phyloP scores from a whole-genome alignment of 2,888 invertebrate species.

The Phalera bucephala region DNA sequence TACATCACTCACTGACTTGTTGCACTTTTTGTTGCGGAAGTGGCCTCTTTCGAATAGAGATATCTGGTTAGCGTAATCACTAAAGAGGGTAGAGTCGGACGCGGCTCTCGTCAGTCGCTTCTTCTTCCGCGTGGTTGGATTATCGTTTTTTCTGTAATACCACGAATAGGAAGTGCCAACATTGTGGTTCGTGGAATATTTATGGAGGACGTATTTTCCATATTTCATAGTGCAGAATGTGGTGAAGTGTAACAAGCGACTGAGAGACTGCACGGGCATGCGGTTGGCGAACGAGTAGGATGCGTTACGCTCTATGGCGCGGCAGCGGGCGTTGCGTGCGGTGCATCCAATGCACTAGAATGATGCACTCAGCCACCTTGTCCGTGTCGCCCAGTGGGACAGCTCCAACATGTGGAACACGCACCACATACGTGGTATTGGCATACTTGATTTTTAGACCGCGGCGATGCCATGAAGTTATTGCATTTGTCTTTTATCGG shows the following conservation, averaged over 20 bases:
- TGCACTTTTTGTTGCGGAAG: slow-evolving; percentile 59
- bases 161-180: slow-evolving; percentile 78
- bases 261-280: slow-evolving; percentile 57
- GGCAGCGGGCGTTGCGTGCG: slow-evolving; percentile 48
- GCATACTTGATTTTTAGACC: slow-evolving; percentile 73
- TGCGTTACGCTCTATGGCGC: slow-evolving; percentile 59
- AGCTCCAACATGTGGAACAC: slow-evolving; percentile 47
- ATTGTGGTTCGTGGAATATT: slow-evolving; percentile 71
- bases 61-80: slow-evolving; percentile 78
- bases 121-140: slow-evolving; percentile 55
- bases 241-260: slow-evolving; percentile 56
- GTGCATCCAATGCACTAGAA: slow-evolving; percentile 56
- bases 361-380: slow-evolving; percentile 41
- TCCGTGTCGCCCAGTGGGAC: slow-evolving; percentile 53
- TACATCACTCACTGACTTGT: slow-evolving; percentile 68
- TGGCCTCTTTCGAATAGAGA: slow-evolving; percentile 69
- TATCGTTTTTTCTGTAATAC: slow-evolving; percentile 76
- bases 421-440: slow-evolving; percentile 59
- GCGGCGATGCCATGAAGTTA: slow-evolving; percentile 56
- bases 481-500: slow-evolving; percentile 46
- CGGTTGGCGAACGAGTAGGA: slow-evolving; percentile 55
- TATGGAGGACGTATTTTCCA: slow-evolving; percentile 79
- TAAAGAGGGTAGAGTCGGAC: slow-evolving; percentile 79
- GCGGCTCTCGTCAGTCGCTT: slow-evolving; percentile 60
- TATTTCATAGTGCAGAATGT: slow-evolving; percentile 71